phyloP scores from a whole-genome alignment of 2,113 vertebrate species.

The Spea bombifrons region DNA sequence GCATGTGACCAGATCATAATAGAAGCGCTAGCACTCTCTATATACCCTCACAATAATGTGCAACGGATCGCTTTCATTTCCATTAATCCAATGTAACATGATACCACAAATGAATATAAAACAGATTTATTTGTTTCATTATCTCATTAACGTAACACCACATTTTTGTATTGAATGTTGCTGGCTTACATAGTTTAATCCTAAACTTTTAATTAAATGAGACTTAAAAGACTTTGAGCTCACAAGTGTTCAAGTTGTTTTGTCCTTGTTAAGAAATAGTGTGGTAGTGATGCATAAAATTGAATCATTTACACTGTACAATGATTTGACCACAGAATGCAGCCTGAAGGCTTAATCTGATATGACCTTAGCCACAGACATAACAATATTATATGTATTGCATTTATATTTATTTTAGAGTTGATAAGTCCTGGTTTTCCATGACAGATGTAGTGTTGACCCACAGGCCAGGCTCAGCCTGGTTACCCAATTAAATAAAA shows the following conservation, averaged over 20 bases:
- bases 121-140: slow-evolving; percentile 10
- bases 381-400: too few relatives aligned
- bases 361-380: too few relatives aligned
- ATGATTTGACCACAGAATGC: slow-evolving; percentile 39
- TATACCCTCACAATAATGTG: background rate
- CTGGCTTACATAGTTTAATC: slow-evolving; percentile 22
- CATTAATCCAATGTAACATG: slow-evolving; percentile 3
- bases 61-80: background rate
- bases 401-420: too few relatives aligned
- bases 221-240: slow-evolving; percentile 52
- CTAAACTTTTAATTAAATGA: slow-evolving; percentile 49
- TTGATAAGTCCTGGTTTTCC: too few relatives aligned
- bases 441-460: too few relatives aligned
- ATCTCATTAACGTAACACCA: slow-evolving; percentile 33
- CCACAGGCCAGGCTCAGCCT: too few relatives aligned
- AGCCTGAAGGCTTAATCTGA: background rate
- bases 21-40: background rate
- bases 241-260: slow-evolving; percentile 30
- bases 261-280: slow-evolving; percentile 45
- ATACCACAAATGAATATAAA: slow-evolving; percentile 2
- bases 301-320: slow-evolving; percentile 55
- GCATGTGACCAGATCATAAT: too few relatives aligned
- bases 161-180: background rate
- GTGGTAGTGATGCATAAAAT: slow-evolving; percentile 62
- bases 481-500: too few relatives aligned